A percentile compares a stretch with the other conserved stretches of the same genome.
Evolutionary conservation across 1,140 invertebrate genomes (phyloP).

Genomic region (Oryzaephilus surinamensis): DNA sequence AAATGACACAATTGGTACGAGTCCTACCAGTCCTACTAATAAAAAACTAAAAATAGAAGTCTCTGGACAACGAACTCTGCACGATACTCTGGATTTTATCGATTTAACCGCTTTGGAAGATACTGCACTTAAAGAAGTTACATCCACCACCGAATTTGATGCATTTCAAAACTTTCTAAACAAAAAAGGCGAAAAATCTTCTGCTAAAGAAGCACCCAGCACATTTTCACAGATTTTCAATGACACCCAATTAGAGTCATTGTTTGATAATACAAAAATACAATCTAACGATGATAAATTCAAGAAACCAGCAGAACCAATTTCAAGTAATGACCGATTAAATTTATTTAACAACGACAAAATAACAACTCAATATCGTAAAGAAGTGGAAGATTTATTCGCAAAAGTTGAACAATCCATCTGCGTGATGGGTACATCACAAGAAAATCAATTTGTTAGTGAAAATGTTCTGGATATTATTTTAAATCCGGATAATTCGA

Average conservation of each 20-base stretch:
- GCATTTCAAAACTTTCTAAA: constrained; percentile 4
- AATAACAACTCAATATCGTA: no score
- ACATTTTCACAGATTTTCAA: constrained; percentile 3
- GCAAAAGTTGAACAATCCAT: constrained; percentile 29
- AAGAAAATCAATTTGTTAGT: constrained; percentile 12
- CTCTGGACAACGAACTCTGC: not conserved
- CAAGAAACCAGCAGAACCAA: not conserved
- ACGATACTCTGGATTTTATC: no score
- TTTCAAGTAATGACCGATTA: not conserved
- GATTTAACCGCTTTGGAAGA: no score
- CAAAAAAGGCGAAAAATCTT: not conserved
- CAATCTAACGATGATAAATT: not conserved
- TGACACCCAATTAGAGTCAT: not conserved
- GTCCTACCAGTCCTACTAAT: not conserved
- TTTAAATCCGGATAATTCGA: constrained; percentile 12
- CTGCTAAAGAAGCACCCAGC: not conserved
- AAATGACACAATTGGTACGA: not conserved
- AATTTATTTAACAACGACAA: constrained; percentile 4
- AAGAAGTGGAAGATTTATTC: constrained; percentile 26
- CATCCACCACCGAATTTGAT: not conserved
- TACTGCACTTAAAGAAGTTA: not conserved
- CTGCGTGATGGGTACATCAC: constrained; percentile 19
- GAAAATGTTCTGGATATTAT: constrained; percentile 22
- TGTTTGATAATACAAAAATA: constrained; percentile 1
- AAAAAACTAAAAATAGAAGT: not conserved